These are phyloP conservation scores for Phanerotoma sp. DNA, from an alignment of 2,888 invertebrate species.

Conservation along the genomic window DNA sequence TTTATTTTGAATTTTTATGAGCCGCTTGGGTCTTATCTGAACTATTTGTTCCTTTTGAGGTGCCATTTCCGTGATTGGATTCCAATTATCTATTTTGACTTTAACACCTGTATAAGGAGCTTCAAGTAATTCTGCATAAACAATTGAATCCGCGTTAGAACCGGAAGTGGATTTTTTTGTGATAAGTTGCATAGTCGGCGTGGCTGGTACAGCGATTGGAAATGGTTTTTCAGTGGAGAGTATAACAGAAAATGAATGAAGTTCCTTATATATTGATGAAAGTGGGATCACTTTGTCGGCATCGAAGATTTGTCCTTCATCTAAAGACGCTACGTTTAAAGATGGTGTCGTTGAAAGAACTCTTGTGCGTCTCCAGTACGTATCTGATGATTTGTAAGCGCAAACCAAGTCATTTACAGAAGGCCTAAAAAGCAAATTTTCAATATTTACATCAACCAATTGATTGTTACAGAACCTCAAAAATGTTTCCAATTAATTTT, in stretches of 20 bases:
- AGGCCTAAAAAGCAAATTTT: constrained; percentile 30
- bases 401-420: constrained; percentile 42
- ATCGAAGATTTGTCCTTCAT: constrained; percentile 38
- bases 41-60: neutral
- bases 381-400: constrained; percentile 31
- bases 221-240: too few relatives aligned
- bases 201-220: too few relatives aligned
- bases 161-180: too few relatives aligned
- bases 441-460: neutral
- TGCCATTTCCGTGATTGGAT: too few relatives aligned
- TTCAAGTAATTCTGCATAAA: too few relatives aligned
- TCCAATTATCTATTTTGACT: too few relatives aligned
- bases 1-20: constrained; percentile 2
- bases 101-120: too few relatives aligned
- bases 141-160: too few relatives aligned
- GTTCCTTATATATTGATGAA: constrained; percentile 30
- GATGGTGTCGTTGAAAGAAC: constrained; percentile 34
- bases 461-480: too few relatives aligned
- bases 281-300: constrained; percentile 35
- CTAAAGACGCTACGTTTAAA: constrained; percentile 39
- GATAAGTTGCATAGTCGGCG: too few relatives aligned
- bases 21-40: neutral
- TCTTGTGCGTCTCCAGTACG: constrained; percentile 48
- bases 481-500: too few relatives aligned
- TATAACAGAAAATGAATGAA: constrained; percentile 36